phyloP scores from a whole-genome alignment of 2,888 invertebrate species.

The Agrenia bidenticulata region DNA sequence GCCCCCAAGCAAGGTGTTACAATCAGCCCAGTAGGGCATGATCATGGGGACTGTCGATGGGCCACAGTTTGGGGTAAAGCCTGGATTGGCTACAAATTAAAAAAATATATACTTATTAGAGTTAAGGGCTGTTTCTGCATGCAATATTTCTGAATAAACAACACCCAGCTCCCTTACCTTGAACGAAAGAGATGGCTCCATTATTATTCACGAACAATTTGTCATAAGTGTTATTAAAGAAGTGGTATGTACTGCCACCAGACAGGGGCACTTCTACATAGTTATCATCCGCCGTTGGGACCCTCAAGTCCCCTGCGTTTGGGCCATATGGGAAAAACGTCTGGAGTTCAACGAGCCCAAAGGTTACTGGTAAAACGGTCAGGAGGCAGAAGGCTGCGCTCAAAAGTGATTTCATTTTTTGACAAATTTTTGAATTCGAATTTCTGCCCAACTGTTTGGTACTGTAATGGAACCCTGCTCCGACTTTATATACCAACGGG shows the following conservation, averaged over 20 bases:
- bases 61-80: slow-evolving; percentile 21
- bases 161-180: background rate
- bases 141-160: background rate
- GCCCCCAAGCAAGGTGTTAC: background rate
- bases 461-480: no score
- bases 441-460: no score
- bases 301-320: background rate
- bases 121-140: background rate
- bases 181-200: slow-evolving; percentile 3
- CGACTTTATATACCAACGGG: no score
- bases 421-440: no score
- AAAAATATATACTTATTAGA: background rate
- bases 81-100: slow-evolving; percentile 14
- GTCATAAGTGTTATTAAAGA: slow-evolving; percentile 4
- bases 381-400: no score
- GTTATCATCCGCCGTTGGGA: slow-evolving; percentile 14
- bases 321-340: slow-evolving; percentile 7
- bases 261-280: background rate
- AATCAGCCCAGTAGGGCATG: slow-evolving; percentile 32
- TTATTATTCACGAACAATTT: slow-evolving; percentile 13
- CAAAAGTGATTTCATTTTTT: no score
- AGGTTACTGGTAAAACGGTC: slow-evolving; percentile 6
- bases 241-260: background rate
- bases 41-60: slow-evolving; percentile 31
- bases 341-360: background rate